phyloP scores from a whole-genome alignment of 2,888 invertebrate species.

The Melanophora roralis region DNA sequence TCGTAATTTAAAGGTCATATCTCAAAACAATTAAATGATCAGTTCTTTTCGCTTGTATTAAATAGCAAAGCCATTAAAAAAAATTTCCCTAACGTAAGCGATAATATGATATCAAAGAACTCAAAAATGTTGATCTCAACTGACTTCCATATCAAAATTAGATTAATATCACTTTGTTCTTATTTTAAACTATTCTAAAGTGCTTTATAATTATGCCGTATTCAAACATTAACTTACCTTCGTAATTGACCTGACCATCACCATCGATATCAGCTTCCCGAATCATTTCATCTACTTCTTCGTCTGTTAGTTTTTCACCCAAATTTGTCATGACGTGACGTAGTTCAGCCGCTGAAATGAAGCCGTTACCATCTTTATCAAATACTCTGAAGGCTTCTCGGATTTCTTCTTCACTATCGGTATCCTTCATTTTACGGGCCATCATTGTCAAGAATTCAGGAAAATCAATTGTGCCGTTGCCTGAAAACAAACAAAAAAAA shows the following conservation, averaged over 20 bases:
- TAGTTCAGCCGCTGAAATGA: slow-evolving; percentile 98
- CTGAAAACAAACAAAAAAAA: slow-evolving; percentile 78
- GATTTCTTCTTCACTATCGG: slow-evolving; percentile 99
- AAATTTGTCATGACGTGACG: slow-evolving; percentile 99
- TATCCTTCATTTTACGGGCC: slow-evolving; percentile 99
- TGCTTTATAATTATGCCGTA: too few species aligned
- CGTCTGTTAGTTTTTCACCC: slow-evolving; percentile 99
- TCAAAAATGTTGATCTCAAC: too few species aligned
- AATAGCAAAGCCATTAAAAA: too few species aligned
- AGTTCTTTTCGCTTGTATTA: too few species aligned
- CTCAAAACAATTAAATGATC: too few species aligned
- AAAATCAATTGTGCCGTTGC: slow-evolving; percentile 99
- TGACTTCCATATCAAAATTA: too few species aligned
- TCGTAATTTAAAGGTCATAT: too few species aligned
- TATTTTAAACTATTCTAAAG: background rate
- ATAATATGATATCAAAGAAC: too few species aligned
- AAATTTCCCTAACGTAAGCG: too few species aligned
- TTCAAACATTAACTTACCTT: slow-evolving; percentile 69
- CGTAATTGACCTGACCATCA: slow-evolving; percentile 92
- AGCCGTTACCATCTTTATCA: slow-evolving; percentile 99
- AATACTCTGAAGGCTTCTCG: slow-evolving; percentile 99
- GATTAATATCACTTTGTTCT: too few species aligned
- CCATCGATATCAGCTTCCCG: slow-evolving; percentile 99
- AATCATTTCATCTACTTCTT: slow-evolving; percentile 99
- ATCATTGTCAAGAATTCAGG: slow-evolving; percentile 99